Percentiles rank a stretch among this genome's conserved stretches.
These are phyloP conservation scores for Luehdorfia chinensis DNA, from an alignment of 1,140 invertebrate genomes.

Conservation along the genomic window DNA sequence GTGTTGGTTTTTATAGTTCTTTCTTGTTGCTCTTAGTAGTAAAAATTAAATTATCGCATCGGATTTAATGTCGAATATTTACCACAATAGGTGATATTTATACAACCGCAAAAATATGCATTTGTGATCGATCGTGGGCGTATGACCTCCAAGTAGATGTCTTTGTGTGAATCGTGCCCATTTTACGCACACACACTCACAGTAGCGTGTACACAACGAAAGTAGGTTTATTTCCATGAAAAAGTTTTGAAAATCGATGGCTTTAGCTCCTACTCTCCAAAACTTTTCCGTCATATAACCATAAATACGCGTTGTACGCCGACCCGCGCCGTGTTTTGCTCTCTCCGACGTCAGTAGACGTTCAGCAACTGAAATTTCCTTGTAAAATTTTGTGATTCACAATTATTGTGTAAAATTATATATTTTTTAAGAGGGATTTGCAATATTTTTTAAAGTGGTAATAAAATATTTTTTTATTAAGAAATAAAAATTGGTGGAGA, in stretches of 20 bases:
- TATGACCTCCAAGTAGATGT: slow-evolving; percentile 47
- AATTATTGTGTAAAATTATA: slow-evolving; percentile 16
- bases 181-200: slow-evolving; percentile 50
- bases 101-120: slow-evolving; percentile 28
- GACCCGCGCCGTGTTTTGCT: slow-evolving; percentile 59
- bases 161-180: slow-evolving; percentile 45
- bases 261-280: slow-evolving; percentile 70
- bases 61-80: no score
- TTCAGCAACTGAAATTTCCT: slow-evolving; percentile 36
- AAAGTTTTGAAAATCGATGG: slow-evolving; percentile 77
- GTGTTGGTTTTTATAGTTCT: no score
- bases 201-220: slow-evolving; percentile 57
- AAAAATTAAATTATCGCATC: no score
- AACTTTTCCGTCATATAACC: slow-evolving; percentile 73
- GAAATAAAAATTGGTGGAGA: no score
- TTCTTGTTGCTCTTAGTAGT: no score
- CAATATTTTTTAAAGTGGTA: no score
- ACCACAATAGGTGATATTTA: no score
- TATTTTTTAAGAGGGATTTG: neutral
- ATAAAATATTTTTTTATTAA: no score
- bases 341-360: slow-evolving; percentile 35
- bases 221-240: slow-evolving; percentile 77
- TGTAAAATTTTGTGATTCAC: slow-evolving; percentile 42
- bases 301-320: slow-evolving; percentile 57
- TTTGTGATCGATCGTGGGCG: slow-evolving; percentile 39